Conservation (phyloP, 2,888 invertebrate genomes). For the Ecdyonurus torrentis region DNA sequence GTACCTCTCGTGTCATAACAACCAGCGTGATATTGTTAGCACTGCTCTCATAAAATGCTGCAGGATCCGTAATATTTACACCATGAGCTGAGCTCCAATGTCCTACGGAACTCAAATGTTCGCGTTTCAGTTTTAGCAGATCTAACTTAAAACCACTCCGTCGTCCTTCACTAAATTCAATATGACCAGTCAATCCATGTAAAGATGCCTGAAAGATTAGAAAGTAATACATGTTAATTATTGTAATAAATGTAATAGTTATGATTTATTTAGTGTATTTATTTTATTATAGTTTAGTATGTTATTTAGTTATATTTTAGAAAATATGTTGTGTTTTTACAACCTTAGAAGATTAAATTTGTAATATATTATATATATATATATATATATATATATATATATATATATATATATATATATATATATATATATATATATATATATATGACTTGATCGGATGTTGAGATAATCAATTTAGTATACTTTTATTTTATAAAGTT, state of each 20-base stretch:
- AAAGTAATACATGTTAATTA: too few species aligned
- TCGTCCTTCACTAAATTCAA: slow-evolving; percentile 72
- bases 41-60: slow-evolving; percentile 68
- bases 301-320: too few species aligned
- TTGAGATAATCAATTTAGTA: background rate
- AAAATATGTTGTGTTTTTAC: too few species aligned
- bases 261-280: too few species aligned
- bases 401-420: too few species aligned
- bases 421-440: too few species aligned
- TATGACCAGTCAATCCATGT: slow-evolving; percentile 72
- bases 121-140: slow-evolving; percentile 60
- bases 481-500: too few species aligned
- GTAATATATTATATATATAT: too few species aligned
- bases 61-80: slow-evolving; percentile 66
- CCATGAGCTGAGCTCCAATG: slow-evolving; percentile 61
- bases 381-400: too few species aligned
- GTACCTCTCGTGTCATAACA: slow-evolving; percentile 79
- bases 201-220: slow-evolving; percentile 48
- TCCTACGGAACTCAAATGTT: slow-evolving; percentile 63
- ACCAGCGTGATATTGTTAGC: slow-evolving; percentile 72
- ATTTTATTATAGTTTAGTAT: too few species aligned
- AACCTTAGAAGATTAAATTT: too few species aligned
- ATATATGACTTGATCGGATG: background rate
- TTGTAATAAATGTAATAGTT: too few species aligned
- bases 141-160: slow-evolving; percentile 73